Conservation (phyloP, 2,888 invertebrate species). For the Chouioia cunea region DNA sequence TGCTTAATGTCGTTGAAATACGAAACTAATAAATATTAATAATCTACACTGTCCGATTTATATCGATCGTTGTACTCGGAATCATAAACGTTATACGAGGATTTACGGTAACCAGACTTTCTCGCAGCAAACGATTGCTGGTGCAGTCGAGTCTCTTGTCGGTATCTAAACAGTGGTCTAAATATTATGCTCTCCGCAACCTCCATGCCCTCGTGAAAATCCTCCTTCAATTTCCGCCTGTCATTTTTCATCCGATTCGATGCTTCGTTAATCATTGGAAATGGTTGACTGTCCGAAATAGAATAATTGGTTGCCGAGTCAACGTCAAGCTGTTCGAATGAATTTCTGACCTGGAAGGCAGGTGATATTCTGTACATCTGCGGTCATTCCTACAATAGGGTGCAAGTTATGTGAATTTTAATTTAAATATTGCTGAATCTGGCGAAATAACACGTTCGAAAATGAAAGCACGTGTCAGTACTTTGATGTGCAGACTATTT, state of each 20-base stretch:
- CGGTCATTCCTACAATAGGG: slow-evolving; percentile 39
- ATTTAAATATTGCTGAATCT: background rate
- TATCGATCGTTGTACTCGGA: slow-evolving; percentile 5
- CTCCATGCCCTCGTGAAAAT: slow-evolving; percentile 56
- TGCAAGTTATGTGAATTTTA: background rate
- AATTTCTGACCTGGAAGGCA: slow-evolving; percentile 34
- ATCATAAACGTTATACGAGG: slow-evolving; percentile 46
- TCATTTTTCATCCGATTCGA: background rate
- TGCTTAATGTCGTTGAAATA: too few species aligned
- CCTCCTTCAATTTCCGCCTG: slow-evolving; percentile 14
- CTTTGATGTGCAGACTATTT: too few species aligned
- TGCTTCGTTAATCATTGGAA: background rate
- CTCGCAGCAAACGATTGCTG: slow-evolving; percentile 45
- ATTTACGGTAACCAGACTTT: slow-evolving; percentile 50
- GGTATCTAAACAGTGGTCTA: slow-evolving; percentile 62
- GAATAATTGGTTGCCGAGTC: background rate
- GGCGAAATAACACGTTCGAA: too few species aligned
- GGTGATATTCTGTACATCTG: slow-evolving; percentile 35
- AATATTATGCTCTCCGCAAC: slow-evolving; percentile 64
- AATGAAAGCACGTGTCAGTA: too few species aligned
- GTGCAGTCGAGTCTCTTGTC: slow-evolving; percentile 55
- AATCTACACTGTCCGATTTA: slow-evolving; percentile 6
- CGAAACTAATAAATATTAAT: too few species aligned
- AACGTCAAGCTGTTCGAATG: background rate
- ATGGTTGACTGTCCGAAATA: background rate